Evolutionary conservation across 2,797 vertebrate species (phyloP), one percentile per base, ranked within the genome.

Genomic region (Molossus alvarezi): DNA sequence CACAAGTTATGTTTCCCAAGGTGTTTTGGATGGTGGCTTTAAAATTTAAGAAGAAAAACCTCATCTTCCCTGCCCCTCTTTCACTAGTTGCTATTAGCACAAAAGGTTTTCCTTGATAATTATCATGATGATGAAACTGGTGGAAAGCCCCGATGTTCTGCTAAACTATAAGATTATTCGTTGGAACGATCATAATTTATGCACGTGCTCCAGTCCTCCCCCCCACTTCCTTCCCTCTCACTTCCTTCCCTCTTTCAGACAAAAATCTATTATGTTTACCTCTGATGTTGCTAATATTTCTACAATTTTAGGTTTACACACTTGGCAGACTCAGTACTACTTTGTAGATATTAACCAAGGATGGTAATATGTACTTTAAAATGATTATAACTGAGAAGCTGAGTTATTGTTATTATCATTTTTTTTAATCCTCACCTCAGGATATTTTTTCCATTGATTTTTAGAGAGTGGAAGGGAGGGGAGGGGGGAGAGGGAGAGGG

Each of bases 11-110:
- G 65, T 65, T 90, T 75, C 58, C 86, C 69, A 77, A 75, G 2
- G 17, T 48, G 87, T 94, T 77, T 75, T 76, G 73, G 27, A 60
- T 90, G 76, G 88, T 1, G 6, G 57, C 87, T 96, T 95, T 57
- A 94, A 48, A 90, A 87, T n/a, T 83, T 77, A 89, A 93, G 37
- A 94, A 89, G n/a, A 92, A 73, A 85, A 92, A 75, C 72, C 15
- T 71, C n/a, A 55, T 18, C 9, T 6, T 9, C 29, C 5, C 29
- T 9, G 14, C 21, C 12, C 6, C 4, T 17, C 57, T 84, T 92
- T 95, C 9, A 82, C 45, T 73, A 45, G 41, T 11, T 45, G 33
- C 37, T 88, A 1, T 64, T 55, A 64, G 71, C 65, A 94, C 6
- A 60, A 79, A 41, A 76, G 14, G 15, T 18, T 75, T 69, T 67